These are phyloP conservation scores for Pygocentrus nattereri DNA, from an alignment of 2,797 vertebrate genomes.

Conservation along the genomic window DNA sequence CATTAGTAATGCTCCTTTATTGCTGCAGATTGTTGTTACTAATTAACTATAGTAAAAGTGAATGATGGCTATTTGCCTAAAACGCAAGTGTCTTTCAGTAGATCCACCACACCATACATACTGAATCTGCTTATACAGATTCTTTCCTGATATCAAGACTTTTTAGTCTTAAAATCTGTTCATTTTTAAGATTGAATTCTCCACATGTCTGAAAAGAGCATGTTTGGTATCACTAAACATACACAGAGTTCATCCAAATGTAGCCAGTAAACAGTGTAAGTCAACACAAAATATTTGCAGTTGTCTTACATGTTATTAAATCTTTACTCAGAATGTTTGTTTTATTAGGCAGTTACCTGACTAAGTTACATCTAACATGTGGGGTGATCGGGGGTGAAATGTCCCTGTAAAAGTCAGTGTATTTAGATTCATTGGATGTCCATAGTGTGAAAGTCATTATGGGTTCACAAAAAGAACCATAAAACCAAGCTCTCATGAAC, in stretches of 20 bases:
- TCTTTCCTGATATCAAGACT: not conserved
- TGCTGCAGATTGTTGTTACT: conserved; percentile 68
- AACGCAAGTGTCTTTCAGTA: conserved; percentile 42
- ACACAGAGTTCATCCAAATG: not conserved
- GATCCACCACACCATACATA: conserved; percentile 47
- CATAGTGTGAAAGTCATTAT: conserved; percentile 27
- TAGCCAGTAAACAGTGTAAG: not conserved
- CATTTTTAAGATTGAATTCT: not conserved
- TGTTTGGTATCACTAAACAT: not conserved
- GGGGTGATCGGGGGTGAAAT: not conserved
- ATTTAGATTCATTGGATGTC: conserved; percentile 26
- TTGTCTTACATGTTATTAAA: conserved; percentile 1
- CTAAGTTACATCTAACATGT: not conserved
- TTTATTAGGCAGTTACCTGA: conserved; percentile 1
- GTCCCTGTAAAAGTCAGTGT: not conserved
- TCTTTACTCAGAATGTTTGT: conserved; percentile 1
- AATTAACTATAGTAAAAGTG: conserved; percentile 70
- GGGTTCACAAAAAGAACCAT: conserved; percentile 44
- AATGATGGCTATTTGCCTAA: conserved; percentile 62
- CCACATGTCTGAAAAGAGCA: not conserved
- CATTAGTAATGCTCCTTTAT: conserved; percentile 69
- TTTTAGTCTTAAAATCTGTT: not conserved
- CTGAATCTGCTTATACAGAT: not conserved
- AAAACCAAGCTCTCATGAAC: conserved; percentile 66
- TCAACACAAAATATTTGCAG: not conserved